These are phyloP conservation scores for Hetaerina americana DNA, from an alignment of 1,140 invertebrate genomes.

Conservation along the genomic window DNA sequence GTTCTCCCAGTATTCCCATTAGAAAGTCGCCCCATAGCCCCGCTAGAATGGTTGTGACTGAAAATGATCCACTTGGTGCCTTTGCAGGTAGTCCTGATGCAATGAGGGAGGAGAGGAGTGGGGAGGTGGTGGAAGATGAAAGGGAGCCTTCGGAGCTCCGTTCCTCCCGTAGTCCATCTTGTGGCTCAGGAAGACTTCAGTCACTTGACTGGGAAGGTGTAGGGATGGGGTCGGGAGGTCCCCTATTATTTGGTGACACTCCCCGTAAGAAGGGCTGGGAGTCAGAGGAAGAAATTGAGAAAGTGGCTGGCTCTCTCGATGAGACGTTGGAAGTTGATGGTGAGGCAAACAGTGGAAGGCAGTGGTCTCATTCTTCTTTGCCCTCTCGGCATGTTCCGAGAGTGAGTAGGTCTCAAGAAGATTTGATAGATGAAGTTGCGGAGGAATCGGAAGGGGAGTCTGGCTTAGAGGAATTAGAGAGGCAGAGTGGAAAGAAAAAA, in stretches of 20 bases:
- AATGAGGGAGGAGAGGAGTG: constrained; percentile 24
- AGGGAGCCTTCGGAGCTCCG: no score
- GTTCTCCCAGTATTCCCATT: constrained; percentile 7
- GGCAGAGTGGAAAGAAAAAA: constrained; percentile 23
- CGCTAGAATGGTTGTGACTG: constrained; percentile 64
- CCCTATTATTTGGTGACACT: constrained; percentile 29
- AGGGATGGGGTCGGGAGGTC: constrained; percentile 27
- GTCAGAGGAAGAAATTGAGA: neutral
- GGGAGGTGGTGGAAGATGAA: neutral
- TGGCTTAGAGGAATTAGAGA: neutral
- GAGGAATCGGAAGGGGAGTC: constrained; percentile 6
- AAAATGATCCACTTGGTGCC: constrained; percentile 83
- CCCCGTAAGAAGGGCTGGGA: neutral
- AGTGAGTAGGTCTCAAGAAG: neutral
- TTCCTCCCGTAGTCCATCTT: neutral
- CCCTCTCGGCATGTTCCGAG: constrained; percentile 6
- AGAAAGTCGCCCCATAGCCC: constrained; percentile 44
- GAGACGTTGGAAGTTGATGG: constrained; percentile 23
- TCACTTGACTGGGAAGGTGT: neutral
- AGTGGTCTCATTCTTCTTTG: constrained; percentile 21
- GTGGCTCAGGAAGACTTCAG: neutral
- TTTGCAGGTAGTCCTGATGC: constrained; percentile 29
- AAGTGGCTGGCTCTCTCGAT: neutral
- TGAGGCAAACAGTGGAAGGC: constrained; percentile 16
- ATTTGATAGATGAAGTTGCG: constrained; percentile 11